Evolutionary conservation across 2,113 vertebrate species (phyloP).

Genomic region (Lichenostomus cassidix): DNA sequence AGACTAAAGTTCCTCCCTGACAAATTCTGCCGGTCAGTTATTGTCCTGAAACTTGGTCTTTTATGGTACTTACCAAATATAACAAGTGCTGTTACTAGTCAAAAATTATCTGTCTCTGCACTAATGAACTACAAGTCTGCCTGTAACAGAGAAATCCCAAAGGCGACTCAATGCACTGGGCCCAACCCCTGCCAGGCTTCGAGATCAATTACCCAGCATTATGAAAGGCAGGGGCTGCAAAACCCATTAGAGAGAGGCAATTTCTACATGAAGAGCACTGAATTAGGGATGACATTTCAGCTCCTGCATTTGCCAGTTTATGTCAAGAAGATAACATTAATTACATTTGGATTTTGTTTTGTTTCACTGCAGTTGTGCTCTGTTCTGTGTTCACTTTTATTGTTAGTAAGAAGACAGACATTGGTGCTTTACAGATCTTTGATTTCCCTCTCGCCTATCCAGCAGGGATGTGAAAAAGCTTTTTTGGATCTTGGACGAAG

Average conservation of each 20-base stretch:
- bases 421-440: neutral
- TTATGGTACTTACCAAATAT: neutral
- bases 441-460: neutral
- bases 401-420: neutral
- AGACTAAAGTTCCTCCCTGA: neutral
- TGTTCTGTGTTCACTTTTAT: slow-evolving; percentile 48
- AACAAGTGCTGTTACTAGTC: neutral
- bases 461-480: neutral
- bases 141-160: slow-evolving; percentile 31
- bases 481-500: neutral
- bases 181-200: neutral
- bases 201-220: slow-evolving; percentile 52
- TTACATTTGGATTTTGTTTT: slow-evolving; percentile 63
- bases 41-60: neutral
- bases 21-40: neutral
- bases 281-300: slow-evolving; percentile 66
- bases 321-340: slow-evolving; percentile 60
- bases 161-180: neutral
- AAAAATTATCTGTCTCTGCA: neutral
- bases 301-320: slow-evolving; percentile 48
- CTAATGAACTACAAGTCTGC: neutral
- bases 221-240: slow-evolving; percentile 43
- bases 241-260: slow-evolving; percentile 56
- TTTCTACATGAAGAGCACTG: slow-evolving; percentile 22
- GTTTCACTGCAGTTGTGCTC: slow-evolving; percentile 39